A percentile compares a stretch with the other conserved stretches of the same genome.
phyloP scores from a whole-genome alignment of 2,113 vertebrate species.

The Gymnocephalus cernua region DNA sequence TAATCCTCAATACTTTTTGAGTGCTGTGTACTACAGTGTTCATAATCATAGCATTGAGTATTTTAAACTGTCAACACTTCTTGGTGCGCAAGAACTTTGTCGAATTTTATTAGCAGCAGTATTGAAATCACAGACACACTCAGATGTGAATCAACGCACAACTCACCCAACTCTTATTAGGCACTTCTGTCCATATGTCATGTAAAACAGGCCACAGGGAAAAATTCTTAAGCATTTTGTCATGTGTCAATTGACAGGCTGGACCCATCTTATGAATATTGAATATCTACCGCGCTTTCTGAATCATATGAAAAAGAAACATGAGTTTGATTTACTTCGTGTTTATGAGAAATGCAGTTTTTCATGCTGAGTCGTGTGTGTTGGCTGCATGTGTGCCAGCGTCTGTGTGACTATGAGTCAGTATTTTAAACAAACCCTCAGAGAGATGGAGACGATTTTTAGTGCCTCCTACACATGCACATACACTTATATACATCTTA shows the following conservation, averaged over 20 bases:
- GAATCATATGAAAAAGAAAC: slow-evolving; percentile 15
- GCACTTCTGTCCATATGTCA: background rate
- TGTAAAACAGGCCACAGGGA: too few species aligned
- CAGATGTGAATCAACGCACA: slow-evolving; percentile 2
- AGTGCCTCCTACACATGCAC: slow-evolving; percentile 67
- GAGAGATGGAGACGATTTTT: slow-evolving; percentile 65
- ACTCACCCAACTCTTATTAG: background rate
- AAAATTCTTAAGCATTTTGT: background rate
- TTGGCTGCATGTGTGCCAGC: slow-evolving; percentile 30
- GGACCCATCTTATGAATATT: background rate
- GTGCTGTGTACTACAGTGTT: background rate
- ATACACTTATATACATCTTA: slow-evolving; percentile 56
- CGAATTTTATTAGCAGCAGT: background rate
- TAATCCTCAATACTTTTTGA: background rate
- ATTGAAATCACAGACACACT: background rate
- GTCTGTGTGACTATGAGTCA: slow-evolving; percentile 70
- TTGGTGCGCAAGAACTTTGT: too few species aligned
- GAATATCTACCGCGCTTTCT: slow-evolving; percentile 14
- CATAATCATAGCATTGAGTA: background rate
- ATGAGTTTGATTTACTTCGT: slow-evolving; percentile 22
- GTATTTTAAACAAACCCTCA: slow-evolving; percentile 62
- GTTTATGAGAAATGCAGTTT: slow-evolving; percentile 23
- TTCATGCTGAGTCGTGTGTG: slow-evolving; percentile 37
- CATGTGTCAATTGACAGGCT: background rate
- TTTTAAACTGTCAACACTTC: background rate